Evolutionary conservation across 1,140 invertebrate species (phyloP).

Genomic region (Pemphigus obesinymphae): DNA sequence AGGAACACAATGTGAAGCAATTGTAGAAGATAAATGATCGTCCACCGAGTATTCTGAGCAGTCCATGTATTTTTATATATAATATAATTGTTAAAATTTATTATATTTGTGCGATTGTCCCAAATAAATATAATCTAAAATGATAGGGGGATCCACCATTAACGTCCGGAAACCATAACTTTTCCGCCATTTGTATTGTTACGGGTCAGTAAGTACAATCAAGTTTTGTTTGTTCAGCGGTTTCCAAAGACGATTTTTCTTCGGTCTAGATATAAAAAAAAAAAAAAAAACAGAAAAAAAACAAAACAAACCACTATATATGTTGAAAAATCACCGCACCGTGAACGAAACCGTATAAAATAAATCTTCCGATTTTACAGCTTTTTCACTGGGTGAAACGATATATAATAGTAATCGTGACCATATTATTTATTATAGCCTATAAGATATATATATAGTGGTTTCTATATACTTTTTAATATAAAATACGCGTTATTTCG

Average conservation of each 20-base stretch:
- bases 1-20: neutral
- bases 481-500: neutral
- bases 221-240: conserved; percentile 31
- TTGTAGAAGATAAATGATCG: neutral
- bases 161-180: conserved; percentile 38
- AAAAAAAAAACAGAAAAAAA: neutral
- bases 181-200: conserved; percentile 38
- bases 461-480: too few relatives aligned
- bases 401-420: conserved; percentile 16
- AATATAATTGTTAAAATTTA: conserved; percentile 8
- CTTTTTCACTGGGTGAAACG: neutral
- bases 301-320: neutral
- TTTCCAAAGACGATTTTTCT: conserved; percentile 37
- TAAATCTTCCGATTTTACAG: conserved; percentile 27
- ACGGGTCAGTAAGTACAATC: conserved; percentile 36
- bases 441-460: too few relatives aligned
- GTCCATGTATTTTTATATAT: neutral
- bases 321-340: conserved; percentile 28
- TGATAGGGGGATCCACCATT: conserved; percentile 24
- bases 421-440: neutral
- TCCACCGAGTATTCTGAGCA: too few relatives aligned
- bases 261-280: neutral
- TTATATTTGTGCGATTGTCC: neutral
- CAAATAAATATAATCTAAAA: conserved; percentile 15
- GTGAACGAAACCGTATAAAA: conserved; percentile 37